These are phyloP conservation scores for Zaprionus capensis DNA, from an alignment of 1,140 invertebrate species.

Conservation along the genomic window DNA sequence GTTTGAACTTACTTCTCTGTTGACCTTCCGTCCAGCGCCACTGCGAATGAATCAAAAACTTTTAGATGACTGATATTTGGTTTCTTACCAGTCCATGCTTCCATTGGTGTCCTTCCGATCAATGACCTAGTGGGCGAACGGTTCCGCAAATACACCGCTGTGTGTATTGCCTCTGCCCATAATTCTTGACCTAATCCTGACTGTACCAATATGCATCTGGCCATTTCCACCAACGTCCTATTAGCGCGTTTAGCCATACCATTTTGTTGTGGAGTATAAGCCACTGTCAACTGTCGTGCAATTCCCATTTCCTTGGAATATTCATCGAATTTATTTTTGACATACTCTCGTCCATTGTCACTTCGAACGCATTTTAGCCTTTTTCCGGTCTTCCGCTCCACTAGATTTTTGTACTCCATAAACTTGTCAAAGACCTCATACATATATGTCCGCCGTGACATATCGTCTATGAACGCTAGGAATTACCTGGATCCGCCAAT, in stretches of 20 bases:
- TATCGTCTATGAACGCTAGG: too few relatives aligned
- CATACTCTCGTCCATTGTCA: too few relatives aligned
- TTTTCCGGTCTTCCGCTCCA: constrained; percentile 11
- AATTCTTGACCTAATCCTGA: too few relatives aligned
- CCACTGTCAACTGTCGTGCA: constrained; percentile 6
- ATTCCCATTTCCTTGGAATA: constrained; percentile 3
- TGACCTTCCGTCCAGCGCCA: constrained; percentile 10
- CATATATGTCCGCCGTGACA: too few relatives aligned
- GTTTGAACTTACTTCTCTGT: not conserved
- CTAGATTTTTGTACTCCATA: constrained; percentile 17
- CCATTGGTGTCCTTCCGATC: constrained; percentile 11
- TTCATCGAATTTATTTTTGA: too few relatives aligned
- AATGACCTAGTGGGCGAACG: not conserved
- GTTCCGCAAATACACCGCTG: constrained; percentile 9
- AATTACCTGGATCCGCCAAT: too few relatives aligned
- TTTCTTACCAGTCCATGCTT: constrained; percentile 22
- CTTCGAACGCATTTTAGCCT: too few relatives aligned
- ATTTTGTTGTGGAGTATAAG: constrained; percentile 18
- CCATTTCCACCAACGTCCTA: not conserved
- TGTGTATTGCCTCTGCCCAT: too few relatives aligned
- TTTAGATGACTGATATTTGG: constrained; percentile 22
- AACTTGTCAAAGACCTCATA: constrained; percentile 8
- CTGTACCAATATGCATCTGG: not conserved
- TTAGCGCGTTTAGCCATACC: constrained; percentile 2
- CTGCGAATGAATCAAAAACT: constrained; percentile 26